phyloP scores from a whole-genome alignment of 2,888 invertebrate genomes.

The Hydriomena furcata region DNA sequence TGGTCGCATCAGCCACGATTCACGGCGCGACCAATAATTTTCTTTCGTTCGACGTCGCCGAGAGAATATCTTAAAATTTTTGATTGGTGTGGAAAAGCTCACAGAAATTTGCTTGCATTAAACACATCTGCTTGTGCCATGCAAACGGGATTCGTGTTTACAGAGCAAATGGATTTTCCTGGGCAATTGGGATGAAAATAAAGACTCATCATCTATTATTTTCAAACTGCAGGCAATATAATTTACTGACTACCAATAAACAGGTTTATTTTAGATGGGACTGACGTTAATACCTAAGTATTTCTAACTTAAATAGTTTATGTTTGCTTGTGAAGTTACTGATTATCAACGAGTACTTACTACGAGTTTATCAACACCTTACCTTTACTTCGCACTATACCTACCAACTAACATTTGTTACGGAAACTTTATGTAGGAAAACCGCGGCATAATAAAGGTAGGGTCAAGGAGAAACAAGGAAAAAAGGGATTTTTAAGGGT shows the following conservation, averaged over 20 bases:
- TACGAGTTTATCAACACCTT: neutral
- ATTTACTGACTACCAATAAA: neutral
- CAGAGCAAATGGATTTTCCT: slow-evolving; percentile 19
- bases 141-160: slow-evolving; percentile 14
- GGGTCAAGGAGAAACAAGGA: slow-evolving; percentile 44
- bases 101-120: slow-evolving; percentile 36
- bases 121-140: slow-evolving; percentile 26
- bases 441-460: slow-evolving; percentile 31
- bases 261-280: neutral
- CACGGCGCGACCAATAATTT: slow-evolving; percentile 58
- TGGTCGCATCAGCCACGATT: slow-evolving; percentile 63
- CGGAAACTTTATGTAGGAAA: slow-evolving; percentile 20
- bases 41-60: slow-evolving; percentile 53
- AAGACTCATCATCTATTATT: slow-evolving; percentile 14
- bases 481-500: slow-evolving; percentile 56
- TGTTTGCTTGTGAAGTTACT: too few relatives aligned
- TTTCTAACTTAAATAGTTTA: neutral
- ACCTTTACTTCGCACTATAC: neutral
- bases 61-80: slow-evolving; percentile 46
- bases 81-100: slow-evolving; percentile 38
- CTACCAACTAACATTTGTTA: neutral
- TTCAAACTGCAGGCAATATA: slow-evolving; percentile 12
- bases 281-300: neutral
- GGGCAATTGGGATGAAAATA: slow-evolving; percentile 11
- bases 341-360: neutral